phyloP scores from a whole-genome alignment of 2,797 vertebrate genomes.

The Enteromius radiatus region DNA sequence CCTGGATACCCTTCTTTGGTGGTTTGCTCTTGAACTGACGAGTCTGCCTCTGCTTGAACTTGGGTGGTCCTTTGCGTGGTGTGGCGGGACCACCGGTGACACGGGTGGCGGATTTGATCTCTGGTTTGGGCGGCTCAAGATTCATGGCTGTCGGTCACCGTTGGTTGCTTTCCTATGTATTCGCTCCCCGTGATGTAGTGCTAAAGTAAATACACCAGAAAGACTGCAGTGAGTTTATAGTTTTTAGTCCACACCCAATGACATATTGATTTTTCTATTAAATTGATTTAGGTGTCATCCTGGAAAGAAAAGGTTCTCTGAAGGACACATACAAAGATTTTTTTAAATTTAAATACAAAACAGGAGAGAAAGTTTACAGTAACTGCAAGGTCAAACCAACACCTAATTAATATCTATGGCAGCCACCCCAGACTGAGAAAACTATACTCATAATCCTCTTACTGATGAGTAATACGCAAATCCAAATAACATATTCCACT shows the following conservation, averaged over 20 bases:
- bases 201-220: slow-evolving; percentile 15
- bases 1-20: slow-evolving; percentile 93
- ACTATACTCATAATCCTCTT: slow-evolving; percentile 66
- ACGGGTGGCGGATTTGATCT: slow-evolving; percentile 88
- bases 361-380: neutral
- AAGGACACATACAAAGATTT: neutral
- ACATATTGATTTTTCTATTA: neutral
- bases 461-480: slow-evolving; percentile 53
- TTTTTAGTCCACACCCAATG: neutral
- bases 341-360: neutral
- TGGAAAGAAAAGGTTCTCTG: neutral
- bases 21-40: slow-evolving; percentile 98
- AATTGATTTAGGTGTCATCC: neutral
- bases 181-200: slow-evolving; percentile 19
- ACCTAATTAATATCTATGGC: neutral
- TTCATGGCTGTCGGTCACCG: slow-evolving; percentile 78
- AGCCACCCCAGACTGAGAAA: slow-evolving; percentile 63
- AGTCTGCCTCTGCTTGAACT: slow-evolving; percentile 96
- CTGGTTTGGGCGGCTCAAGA: slow-evolving; percentile 85
- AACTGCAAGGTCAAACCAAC: neutral
- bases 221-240: neutral
- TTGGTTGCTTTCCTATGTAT: slow-evolving; percentile 9
- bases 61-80: slow-evolving; percentile 92
- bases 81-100: slow-evolving; percentile 90
- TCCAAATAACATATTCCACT: slow-evolving; percentile 58